A percentile compares a stretch with the other conserved stretches of the same genome.
Evolutionary conservation across 2,888 invertebrate genomes (phyloP).

Genomic region (Loripinus fragilis): DNA sequence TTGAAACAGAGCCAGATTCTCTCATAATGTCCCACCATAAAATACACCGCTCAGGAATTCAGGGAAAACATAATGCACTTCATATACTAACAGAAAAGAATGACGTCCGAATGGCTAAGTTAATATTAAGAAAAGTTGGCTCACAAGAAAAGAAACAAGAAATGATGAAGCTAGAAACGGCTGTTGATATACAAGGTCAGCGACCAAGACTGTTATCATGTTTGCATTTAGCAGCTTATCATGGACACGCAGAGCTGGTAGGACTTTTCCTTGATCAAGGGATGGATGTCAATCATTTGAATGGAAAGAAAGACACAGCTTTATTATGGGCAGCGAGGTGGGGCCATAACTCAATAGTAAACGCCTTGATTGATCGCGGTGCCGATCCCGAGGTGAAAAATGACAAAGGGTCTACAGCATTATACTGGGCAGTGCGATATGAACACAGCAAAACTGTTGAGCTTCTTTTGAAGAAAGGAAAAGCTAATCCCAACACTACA

Average conservation of each 20-base stretch:
- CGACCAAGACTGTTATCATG: slow-evolving; percentile 76
- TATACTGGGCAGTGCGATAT: slow-evolving; percentile 82
- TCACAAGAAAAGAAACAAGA: slow-evolving; percentile 34
- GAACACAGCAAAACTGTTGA: slow-evolving; percentile 73
- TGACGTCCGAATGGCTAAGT: slow-evolving; percentile 65
- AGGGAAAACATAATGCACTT: slow-evolving; percentile 74
- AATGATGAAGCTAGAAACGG: slow-evolving; percentile 68
- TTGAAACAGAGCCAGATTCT: slow-evolving; percentile 45
- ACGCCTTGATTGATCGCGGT: slow-evolving; percentile 58
- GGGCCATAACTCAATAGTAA: slow-evolving; percentile 69
- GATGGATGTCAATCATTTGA: slow-evolving; percentile 70
- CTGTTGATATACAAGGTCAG: slow-evolving; percentile 78
- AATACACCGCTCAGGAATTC: slow-evolving; percentile 60
- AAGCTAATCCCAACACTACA: slow-evolving; percentile 75
- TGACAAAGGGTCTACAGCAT: slow-evolving; percentile 81
- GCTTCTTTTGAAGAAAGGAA: slow-evolving; percentile 72
- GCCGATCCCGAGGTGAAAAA: slow-evolving; percentile 76
- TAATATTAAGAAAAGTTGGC: slow-evolving; percentile 45
- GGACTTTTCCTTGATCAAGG: slow-evolving; percentile 63
- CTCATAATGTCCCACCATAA: slow-evolving; percentile 64
- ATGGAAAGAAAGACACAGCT: slow-evolving; percentile 80
- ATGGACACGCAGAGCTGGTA: slow-evolving; percentile 67
- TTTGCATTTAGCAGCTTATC: slow-evolving; percentile 74
- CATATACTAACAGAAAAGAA: slow-evolving; percentile 76
- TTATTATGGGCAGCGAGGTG: slow-evolving; percentile 81